Conservation (phyloP, 2,888 invertebrate genomes). For the Clanis bilineata region DNA sequence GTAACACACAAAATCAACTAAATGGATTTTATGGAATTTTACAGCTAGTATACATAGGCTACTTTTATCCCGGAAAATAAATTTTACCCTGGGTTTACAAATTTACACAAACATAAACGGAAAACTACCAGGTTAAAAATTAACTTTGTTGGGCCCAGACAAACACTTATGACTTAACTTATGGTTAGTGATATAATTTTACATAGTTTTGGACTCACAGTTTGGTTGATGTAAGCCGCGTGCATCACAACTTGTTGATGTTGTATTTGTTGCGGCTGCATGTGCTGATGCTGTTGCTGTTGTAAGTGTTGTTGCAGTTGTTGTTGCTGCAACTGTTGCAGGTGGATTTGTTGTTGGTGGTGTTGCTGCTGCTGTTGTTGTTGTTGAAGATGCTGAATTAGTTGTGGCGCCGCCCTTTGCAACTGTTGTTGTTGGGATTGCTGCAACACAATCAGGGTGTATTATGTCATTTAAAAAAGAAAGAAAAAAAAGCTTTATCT, state of each 20-base stretch:
- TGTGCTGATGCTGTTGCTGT: conserved; percentile 51
- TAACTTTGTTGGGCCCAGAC: too few species aligned
- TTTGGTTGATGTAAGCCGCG: conserved; percentile 71
- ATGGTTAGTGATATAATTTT: not conserved
- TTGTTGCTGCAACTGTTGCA: conserved; percentile 60
- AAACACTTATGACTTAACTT: too few species aligned
- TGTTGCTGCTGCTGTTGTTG: conserved; percentile 53
- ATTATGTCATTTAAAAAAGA: too few species aligned
- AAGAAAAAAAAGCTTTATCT: too few species aligned
- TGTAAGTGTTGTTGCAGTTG: conserved; percentile 53
- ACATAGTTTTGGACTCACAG: conserved; percentile 44
- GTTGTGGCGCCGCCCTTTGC: conserved; percentile 24
- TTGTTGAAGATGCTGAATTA: conserved; percentile 54
- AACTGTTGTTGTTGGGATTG: conserved; percentile 43
- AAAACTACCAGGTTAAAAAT: too few species aligned
- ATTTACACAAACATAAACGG: too few species aligned
- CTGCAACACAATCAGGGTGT: conserved; percentile 21
- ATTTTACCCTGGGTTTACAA: too few species aligned
- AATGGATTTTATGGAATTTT: too few species aligned
- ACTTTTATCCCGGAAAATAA: too few species aligned
- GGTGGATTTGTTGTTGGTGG: conserved; percentile 49
- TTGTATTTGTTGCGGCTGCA: conserved; percentile 49
- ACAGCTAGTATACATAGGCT: too few species aligned
- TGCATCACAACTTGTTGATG: conserved; percentile 76
- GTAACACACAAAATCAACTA: too few species aligned